Conservation (phyloP, 2,888 invertebrate species). For the Trissolcus japonicus region DNA sequence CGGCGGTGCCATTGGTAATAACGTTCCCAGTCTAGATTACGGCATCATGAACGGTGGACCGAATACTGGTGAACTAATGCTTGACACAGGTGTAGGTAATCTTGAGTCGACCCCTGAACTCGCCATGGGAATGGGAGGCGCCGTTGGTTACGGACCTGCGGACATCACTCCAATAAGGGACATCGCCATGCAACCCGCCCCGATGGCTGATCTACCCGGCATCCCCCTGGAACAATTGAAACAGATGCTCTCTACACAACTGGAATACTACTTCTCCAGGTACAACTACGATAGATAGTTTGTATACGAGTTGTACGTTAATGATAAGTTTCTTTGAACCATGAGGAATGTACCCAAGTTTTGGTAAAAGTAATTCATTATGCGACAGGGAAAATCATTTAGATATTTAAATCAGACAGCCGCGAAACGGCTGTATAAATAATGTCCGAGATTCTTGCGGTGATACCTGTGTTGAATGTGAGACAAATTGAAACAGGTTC, state of each 20-base stretch:
- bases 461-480: too few species aligned
- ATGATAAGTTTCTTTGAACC: too few species aligned
- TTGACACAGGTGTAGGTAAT: conserved; percentile 71
- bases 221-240: conserved; percentile 86
- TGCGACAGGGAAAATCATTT: too few species aligned
- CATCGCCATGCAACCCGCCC: conserved; percentile 76
- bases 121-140: conserved; percentile 74
- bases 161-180: conserved; percentile 74
- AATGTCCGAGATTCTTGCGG: too few species aligned
- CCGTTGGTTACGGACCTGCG: conserved; percentile 71
- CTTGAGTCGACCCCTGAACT: conserved; percentile 71
- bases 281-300: conserved; percentile 65
- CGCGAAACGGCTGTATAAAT: too few species aligned
- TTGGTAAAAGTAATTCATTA: background rate
- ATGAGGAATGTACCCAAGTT: too few species aligned
- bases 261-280: conserved; percentile 94
- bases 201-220: conserved; percentile 77
- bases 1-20: conserved; percentile 69
- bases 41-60: conserved; percentile 75
- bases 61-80: conserved; percentile 71
- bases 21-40: conserved; percentile 73
- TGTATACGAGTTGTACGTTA: too few species aligned
- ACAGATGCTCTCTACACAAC: conserved; percentile 86
- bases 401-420: background rate
- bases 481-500: too few species aligned